Conservation (phyloP, 2,797 vertebrate species). For the Scyliorhinus canicula region DNA sequence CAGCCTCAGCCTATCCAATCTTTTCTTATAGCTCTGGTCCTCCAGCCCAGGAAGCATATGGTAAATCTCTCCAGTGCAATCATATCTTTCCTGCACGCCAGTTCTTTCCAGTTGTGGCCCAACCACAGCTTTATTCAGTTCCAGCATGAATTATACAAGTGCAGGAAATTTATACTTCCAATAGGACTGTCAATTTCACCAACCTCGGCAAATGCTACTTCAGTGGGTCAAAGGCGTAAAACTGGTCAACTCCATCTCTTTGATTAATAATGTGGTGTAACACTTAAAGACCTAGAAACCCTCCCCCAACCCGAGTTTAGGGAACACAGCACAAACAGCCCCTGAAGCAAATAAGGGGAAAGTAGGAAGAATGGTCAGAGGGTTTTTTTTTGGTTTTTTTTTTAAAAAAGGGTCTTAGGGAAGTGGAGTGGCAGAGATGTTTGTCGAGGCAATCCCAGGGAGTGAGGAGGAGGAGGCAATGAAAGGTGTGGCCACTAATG, state of each 20-base stretch:
- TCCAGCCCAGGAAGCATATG: no score
- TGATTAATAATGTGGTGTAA: neutral
- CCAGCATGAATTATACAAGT: neutral
- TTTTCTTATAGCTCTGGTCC: no score
- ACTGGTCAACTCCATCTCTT: neutral
- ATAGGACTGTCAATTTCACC: neutral
- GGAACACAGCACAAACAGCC: neutral
- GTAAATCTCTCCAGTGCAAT: no score
- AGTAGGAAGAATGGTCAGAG: neutral
- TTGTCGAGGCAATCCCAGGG: neutral
- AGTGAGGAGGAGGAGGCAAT: neutral
- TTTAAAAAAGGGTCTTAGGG: neutral
- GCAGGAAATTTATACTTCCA: neutral
- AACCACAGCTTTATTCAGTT: no score
- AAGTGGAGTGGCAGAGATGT: neutral
- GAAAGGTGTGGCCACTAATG: neutral
- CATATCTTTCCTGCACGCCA: no score
- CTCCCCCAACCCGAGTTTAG: neutral
- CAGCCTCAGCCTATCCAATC: no score
- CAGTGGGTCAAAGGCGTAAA: neutral
- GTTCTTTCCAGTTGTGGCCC: no score
- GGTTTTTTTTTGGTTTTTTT: neutral
- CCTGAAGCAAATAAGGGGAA: neutral
- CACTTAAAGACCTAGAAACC: neutral
- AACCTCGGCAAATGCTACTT: neutral